These are phyloP conservation scores for Dicrurus megarhynchus DNA, from an alignment of 2,113 vertebrate genomes.

Conservation along the genomic window DNA sequence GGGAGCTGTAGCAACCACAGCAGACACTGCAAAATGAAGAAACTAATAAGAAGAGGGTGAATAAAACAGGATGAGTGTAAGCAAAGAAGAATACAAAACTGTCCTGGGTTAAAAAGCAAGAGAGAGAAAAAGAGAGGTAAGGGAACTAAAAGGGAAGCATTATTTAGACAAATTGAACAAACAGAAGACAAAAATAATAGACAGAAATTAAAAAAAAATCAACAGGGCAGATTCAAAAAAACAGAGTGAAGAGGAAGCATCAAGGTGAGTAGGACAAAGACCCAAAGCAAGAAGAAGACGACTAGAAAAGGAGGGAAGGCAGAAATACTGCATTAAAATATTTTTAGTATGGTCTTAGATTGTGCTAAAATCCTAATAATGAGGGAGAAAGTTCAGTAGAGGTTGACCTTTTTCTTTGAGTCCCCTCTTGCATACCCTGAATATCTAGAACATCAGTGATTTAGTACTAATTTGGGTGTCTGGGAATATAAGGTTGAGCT, in stretches of 20 bases:
- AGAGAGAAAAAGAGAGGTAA: not conserved
- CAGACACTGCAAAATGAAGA: not conserved
- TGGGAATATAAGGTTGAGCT: not conserved
- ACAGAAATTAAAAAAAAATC: not conserved
- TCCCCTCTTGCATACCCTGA: not conserved
- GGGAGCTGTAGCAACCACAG: not conserved
- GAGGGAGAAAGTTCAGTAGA: not conserved
- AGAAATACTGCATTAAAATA: not conserved
- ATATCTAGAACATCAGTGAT: not conserved
- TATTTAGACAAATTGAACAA: not conserved
- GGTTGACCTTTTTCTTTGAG: not conserved
- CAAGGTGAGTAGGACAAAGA: not conserved
- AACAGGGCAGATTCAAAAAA: not conserved
- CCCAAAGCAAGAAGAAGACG: not conserved
- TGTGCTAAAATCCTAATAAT: not conserved
- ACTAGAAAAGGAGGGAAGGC: not conserved
- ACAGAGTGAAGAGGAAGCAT: not conserved
- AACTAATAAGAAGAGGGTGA: not conserved
- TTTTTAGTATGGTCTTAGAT: not conserved
- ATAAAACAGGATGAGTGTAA: not conserved
- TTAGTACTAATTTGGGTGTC: not conserved
- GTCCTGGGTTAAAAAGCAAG: accelerated
- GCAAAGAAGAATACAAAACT: not conserved
- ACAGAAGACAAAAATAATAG: not conserved
- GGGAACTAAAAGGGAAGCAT: not conserved